Evolutionary conservation across 2,113 vertebrate genomes (phyloP), one percentile per base, ranked within the genome.

Genomic region (Xenopus laevis): DNA sequence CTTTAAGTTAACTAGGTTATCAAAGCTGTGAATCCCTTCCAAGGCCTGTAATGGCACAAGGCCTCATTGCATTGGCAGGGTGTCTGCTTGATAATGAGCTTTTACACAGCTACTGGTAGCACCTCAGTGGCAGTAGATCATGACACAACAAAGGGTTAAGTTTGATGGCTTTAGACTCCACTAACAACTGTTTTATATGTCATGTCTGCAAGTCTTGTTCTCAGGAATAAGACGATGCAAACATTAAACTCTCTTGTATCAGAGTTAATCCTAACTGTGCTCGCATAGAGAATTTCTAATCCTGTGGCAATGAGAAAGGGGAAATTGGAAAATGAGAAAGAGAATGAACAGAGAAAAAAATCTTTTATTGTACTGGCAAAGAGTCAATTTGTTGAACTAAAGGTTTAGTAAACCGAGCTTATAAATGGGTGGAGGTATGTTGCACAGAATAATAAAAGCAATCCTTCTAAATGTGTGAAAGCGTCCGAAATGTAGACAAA

Each of bases 171-270:
- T 55, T 16, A 55, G 11, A 12, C 52, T 57, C 50, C 17, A 13
- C 27, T 68, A 40, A 16, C 33, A 23, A 50, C 10, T 52, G 72
- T 33, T 50, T 68, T 21, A 50, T 52, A 15, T 65, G 21, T 59
- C 55, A 46, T 27, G 60, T 61, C 10, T 12, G 17, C 16, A n/a
- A 47, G 13, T 74, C 55, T 62, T 52, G 33, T 12, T 20, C 64
- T 58, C 10, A 7, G 44, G 21, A 74, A 65, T 21, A 57, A 60
- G 21, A 61, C 33, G 53, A 27, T 40, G 53, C 55, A 47, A 27
- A 68, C 72, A 50, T 20, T 74, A 74, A 68, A 67, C 64, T 68
- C 16, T 47, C 21, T n/a, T 52, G 55, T 62, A 52, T 15, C 27
- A 0, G 4, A 65, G 20, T 27, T 65, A 66, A 73, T 59, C 72